These are phyloP conservation scores for Phrynocephalus versicolor DNA, from an alignment of 2,113 vertebrate genomes.

Conservation along the genomic window DNA sequence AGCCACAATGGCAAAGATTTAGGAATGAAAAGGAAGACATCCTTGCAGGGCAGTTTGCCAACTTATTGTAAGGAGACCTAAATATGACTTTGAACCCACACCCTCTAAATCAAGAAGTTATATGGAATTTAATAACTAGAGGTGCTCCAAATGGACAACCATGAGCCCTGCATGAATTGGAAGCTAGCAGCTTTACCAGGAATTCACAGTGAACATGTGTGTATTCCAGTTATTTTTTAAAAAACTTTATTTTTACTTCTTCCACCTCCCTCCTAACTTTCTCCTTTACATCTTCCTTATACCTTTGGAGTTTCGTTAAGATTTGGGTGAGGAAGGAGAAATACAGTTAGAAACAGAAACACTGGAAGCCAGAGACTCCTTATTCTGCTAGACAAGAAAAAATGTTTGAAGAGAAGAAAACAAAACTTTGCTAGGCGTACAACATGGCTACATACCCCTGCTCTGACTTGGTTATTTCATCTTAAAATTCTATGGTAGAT, in stretches of 20 bases:
- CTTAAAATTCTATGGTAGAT: constrained; percentile 48
- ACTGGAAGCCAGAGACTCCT: constrained; percentile 50
- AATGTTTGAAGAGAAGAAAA: constrained; percentile 22
- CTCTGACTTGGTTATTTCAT: constrained; percentile 59
- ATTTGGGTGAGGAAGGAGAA: constrained; percentile 50
- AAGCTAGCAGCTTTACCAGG: constrained; percentile 26
- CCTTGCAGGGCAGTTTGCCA: background rate
- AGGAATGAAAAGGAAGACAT: constrained; percentile 28
- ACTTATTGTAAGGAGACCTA: constrained; percentile 25
- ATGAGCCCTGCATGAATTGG: constrained; percentile 22
- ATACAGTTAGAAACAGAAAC: constrained; percentile 63
- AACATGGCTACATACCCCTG: constrained; percentile 58
- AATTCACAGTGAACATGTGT: background rate
- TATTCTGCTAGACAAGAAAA: constrained; percentile 18
- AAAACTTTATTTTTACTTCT: constrained; percentile 38
- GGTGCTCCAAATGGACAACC: constrained; percentile 34
- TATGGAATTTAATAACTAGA: background rate
- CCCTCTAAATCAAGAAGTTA: constrained; percentile 7
- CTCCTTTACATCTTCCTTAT: constrained; percentile 67
- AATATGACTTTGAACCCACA: constrained; percentile 31
- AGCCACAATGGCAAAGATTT: background rate
- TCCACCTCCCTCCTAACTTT: constrained; percentile 59
- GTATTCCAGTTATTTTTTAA: constrained; percentile 30
- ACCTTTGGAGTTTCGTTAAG: constrained; percentile 60
- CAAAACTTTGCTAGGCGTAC: constrained; percentile 54